Evolutionary conservation across 2,113 vertebrate species (phyloP), one percentile per base, ranked within the genome.

Genomic region (Paratilapia polleni): DNA sequence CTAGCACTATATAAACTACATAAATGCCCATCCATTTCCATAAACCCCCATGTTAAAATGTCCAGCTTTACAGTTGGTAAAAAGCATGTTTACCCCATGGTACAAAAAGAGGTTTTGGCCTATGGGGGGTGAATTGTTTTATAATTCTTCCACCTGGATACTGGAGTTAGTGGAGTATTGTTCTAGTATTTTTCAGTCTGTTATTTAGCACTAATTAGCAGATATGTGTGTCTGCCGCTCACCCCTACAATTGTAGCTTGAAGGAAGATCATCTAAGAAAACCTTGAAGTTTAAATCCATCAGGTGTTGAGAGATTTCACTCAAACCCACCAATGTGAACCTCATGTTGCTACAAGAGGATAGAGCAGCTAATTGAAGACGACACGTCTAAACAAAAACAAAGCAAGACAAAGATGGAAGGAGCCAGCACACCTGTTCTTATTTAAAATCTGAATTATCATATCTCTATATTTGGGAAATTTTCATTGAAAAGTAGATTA

Each of bases 271-370:
- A 36, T 36, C 6, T 36, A 36, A 36, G 6, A 36, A 36, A 36
- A 5, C 36, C 36, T 36, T 36, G 1, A 8, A 36, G 4, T 36
- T 36, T 8, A 36, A 8, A 4, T 36, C 8, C 2, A 36, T 6
- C 8, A 8, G 36, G 36, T 36, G 36, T 36, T 36, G 0, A 31
- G 2, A 1, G 5, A 38, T 38, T 13, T 8, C 0, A 9, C 2
- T 38, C 61, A 63, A 63, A 63, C 61, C 19, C 20, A n/a, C 11
- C 61, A 38, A 38, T 13, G 10, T 38, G 19, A 38, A n/a, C 31
- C 12, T 0, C 2, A 11, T 38, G 34, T 38, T 38, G 19, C 6
- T 63, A 8, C 36, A 36, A 36, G 8, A 36, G 6, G 36, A 36
- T 31, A 31, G 28, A 31, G 28, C 28, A 4, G 28, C 28, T 31